Conservation (phyloP, 2,113 vertebrate genomes). For the Platysteira castanea region DNA sequence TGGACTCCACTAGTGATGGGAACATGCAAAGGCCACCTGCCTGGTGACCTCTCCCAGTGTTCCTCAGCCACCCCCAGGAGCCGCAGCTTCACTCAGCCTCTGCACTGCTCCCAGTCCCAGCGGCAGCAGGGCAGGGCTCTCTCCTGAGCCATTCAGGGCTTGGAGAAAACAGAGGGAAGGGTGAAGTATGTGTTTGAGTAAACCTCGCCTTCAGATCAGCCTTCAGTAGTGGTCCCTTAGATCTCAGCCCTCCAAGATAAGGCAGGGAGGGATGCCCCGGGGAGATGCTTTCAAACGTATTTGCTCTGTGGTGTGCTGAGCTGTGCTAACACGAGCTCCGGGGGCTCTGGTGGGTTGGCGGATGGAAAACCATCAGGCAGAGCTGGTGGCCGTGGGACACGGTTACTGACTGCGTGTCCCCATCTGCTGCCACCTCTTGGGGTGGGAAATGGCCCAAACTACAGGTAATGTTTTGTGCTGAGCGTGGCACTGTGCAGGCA, state of each 20-base stretch:
- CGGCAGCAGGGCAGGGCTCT: neutral
- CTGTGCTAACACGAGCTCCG: neutral
- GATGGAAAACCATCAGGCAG: neutral
- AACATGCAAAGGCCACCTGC: neutral
- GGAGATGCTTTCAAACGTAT: neutral
- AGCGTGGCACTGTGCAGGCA: accelerated
- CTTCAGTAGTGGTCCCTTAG: slow-evolving; percentile 32
- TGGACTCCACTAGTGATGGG: neutral
- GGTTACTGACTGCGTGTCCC: neutral
- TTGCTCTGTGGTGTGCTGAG: neutral
- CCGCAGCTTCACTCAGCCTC: accelerated
- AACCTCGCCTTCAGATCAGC: neutral
- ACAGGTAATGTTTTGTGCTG: neutral
- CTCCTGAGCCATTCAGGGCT: neutral
- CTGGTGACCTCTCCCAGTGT: neutral
- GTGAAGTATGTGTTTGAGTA: neutral
- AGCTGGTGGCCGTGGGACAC: neutral
- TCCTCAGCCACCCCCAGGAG: neutral
- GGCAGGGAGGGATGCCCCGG: neutral
- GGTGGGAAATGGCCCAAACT: neutral
- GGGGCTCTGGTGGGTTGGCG: accelerated
- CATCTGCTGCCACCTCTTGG: neutral
- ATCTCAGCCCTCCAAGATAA: neutral
- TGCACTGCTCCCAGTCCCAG: neutral
- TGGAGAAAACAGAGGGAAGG: neutral